A percentile compares a stretch with the other conserved stretches of the same genome.
Conservation (phyloP, 1,140 invertebrate genomes). For the Drosophila aff. region DNA sequence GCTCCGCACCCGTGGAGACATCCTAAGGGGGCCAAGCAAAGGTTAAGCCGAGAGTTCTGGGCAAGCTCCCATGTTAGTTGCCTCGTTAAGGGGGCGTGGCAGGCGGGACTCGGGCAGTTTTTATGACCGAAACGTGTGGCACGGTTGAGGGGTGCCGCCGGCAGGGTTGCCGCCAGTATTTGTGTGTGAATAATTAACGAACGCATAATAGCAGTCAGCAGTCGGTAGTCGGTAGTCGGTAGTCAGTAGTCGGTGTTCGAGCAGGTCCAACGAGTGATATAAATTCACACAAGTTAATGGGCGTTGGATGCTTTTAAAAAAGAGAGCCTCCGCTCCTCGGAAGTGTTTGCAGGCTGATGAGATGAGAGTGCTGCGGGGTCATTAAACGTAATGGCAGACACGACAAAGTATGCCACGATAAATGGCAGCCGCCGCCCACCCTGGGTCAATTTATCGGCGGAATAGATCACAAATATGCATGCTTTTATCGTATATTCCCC, state of each 20-base stretch:
- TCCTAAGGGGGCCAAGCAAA: constrained; percentile 43
- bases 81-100: constrained; percentile 74
- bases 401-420: constrained; percentile 61
- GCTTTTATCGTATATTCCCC: constrained; percentile 18
- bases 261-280: constrained; percentile 73
- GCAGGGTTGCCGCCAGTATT: constrained; percentile 25
- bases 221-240: constrained; percentile 32
- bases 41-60: constrained; percentile 59
- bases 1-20: constrained; percentile 45
- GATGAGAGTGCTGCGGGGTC: constrained; percentile 56
- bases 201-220: constrained; percentile 76
- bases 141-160: constrained; percentile 10
- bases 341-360: constrained; percentile 41
- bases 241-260: constrained; percentile 12
- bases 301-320: constrained; percentile 75
- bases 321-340: constrained; percentile 28
- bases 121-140: constrained; percentile 77
- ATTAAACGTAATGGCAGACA: constrained; percentile 61
- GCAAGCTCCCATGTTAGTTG: constrained; percentile 47
- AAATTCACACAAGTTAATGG: constrained; percentile 82
- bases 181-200: constrained; percentile 82
- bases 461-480: constrained; percentile 59
- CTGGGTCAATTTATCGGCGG: constrained; percentile 49
- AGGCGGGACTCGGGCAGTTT: constrained; percentile 55
- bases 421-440: constrained; percentile 37